Evolutionary conservation across 2,888 invertebrate genomes (phyloP).

Genomic region (Diarsia mendica): DNA sequence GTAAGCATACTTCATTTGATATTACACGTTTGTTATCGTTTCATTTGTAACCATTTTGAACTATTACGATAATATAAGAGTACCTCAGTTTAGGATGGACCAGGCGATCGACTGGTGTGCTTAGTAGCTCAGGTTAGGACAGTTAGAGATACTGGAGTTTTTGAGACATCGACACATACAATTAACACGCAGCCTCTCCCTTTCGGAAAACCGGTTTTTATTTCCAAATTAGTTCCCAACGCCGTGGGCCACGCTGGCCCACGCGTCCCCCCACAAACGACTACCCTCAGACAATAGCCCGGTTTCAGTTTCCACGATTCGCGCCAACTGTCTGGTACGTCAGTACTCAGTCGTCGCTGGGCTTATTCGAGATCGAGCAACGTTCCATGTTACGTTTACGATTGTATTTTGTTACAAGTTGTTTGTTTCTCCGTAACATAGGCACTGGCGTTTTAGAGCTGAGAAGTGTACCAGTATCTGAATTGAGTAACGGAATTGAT

Average conservation of each 20-base stretch:
- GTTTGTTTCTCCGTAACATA: slow-evolving; percentile 84
- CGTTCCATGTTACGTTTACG: slow-evolving; percentile 87
- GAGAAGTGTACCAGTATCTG: slow-evolving; percentile 69
- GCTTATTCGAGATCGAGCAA: slow-evolving; percentile 87
- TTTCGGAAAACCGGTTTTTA: slow-evolving; percentile 78
- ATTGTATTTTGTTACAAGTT: slow-evolving; percentile 87
- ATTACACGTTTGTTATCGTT: slow-evolving; percentile 90
- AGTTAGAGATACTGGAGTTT: slow-evolving; percentile 82
- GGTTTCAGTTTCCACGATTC: slow-evolving; percentile 83
- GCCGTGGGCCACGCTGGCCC: slow-evolving; percentile 55
- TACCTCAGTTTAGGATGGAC: slow-evolving; percentile 90
- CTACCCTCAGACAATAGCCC: slow-evolving; percentile 86
- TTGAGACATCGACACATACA: slow-evolving; percentile 86
- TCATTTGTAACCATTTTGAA: slow-evolving; percentile 89
- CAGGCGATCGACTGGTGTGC: slow-evolving; percentile 90
- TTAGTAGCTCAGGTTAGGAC: slow-evolving; percentile 86
- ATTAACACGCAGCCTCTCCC: slow-evolving; percentile 84
- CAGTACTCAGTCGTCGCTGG: slow-evolving; percentile 88
- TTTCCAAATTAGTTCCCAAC: slow-evolving; percentile 77
- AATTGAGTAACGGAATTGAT: slow-evolving; percentile 83
- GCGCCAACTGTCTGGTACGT: slow-evolving; percentile 73
- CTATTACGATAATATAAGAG: slow-evolving; percentile 88
- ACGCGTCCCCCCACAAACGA: slow-evolving; percentile 64
- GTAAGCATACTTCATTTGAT: slow-evolving; percentile 89
- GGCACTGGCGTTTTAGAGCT: slow-evolving; percentile 82